These are phyloP conservation scores for Bradypus variegatus DNA, from an alignment of 2,797 vertebrate genomes.

Conservation along the genomic window DNA sequence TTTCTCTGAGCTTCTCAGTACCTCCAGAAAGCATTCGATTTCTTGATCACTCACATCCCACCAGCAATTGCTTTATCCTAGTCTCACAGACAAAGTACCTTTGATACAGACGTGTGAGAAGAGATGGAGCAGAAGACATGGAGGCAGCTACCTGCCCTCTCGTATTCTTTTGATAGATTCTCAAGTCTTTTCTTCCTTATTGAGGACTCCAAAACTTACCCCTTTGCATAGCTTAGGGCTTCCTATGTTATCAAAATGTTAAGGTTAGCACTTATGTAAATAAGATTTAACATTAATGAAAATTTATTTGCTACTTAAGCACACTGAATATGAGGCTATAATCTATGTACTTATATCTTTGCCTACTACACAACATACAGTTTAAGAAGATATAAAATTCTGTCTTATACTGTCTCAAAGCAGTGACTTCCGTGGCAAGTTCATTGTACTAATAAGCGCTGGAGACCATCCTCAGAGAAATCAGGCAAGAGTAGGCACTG, in stretches of 20 bases:
- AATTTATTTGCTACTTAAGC: too few relatives aligned
- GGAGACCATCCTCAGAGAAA: constrained; percentile 54
- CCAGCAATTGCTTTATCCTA: background rate
- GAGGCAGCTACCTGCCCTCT: background rate
- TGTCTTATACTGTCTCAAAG: constrained; percentile 45
- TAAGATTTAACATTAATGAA: too few relatives aligned
- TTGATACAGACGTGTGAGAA: background rate
- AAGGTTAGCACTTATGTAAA: background rate
- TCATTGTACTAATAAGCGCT: constrained; percentile 49
- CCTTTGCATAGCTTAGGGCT: background rate
- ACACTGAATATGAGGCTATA: constrained; percentile 14
- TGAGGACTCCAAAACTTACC: background rate
- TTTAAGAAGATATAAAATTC: constrained; percentile 55
- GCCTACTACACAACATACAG: background rate
- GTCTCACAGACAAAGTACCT: background rate
- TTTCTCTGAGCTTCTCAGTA: background rate
- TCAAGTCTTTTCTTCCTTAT: background rate
- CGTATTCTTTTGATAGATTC: background rate
- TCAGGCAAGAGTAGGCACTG: constrained; percentile 49
- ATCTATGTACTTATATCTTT: constrained; percentile 32
- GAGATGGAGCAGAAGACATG: background rate
- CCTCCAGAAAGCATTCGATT: background rate
- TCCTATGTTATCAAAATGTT: background rate
- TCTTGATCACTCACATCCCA: background rate
- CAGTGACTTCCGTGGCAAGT: constrained; percentile 21